Base-by-base conservation (phyloP, 2,797 vertebrate species). In the Zenarchopterus dispar region DNA sequence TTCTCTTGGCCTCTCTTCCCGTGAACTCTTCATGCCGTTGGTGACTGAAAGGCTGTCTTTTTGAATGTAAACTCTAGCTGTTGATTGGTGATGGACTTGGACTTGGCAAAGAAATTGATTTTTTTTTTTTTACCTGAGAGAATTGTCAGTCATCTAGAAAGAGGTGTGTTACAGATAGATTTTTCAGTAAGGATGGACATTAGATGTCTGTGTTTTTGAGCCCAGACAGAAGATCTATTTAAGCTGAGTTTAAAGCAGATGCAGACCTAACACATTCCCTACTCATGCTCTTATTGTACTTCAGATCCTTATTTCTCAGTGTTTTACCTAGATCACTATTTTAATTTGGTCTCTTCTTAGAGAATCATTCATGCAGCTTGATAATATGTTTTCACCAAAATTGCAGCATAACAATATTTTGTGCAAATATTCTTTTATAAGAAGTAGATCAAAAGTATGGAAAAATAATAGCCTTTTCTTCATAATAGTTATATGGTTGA, bases 161-260 rank as follows among this genome's bases (percentile, higher is more conserved):
- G 43, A 73, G 47, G 52, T 70, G 70, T 70, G 70, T 67, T 67
- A 86, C 73, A 57, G 72, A 82, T 79, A 65, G 77, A 71, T 76
- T 65, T n/a, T 64, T 70, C 60, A 73, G 56, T 41, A 22, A 50
- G 39, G 62, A 76, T 70, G 19, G 21, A 72, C 52, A 51, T 42
- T 23, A 47, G 36, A 68, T 45, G 26, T 51, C 58, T 60, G 33
- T 17, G 21, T 24, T 31, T 8, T 59, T 44, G 28, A 43, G 42
- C 62, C 55, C 42, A 65, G 57, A 33, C 60, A 67, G 57, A 70
- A 55, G 54, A 62, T 70, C 69, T 58, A 36, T 74, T 75, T 33
- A 73, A 55, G 77, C 42, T 15, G 17, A 73, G 41, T 58, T 11
- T 58, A 70, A 39, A 62, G 49, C 53, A 62, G 70, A 64, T 19